Evolutionary conservation across 2,888 invertebrate genomes (phyloP), one percentile per base, ranked within the genome.

Genomic region (Drosophila macrospina): DNA sequence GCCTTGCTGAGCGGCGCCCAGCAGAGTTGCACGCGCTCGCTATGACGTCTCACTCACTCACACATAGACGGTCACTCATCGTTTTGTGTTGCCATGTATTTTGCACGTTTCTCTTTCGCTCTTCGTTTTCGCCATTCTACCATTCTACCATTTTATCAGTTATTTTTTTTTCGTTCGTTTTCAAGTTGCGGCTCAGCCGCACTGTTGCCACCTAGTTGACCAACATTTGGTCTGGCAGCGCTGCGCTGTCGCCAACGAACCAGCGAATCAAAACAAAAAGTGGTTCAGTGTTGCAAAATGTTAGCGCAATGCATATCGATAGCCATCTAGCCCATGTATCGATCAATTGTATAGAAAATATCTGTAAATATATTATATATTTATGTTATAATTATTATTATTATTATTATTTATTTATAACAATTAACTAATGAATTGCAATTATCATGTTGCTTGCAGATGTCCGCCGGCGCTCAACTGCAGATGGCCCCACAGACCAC

Each of bases 401-500:
- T n/a, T n/a, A 51, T 34, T n/a, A 2, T 28, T 13, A 59, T 32
- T 32, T n/a, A 16, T 47, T 30, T 16, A 32, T 30, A 20, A 3
- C 15, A 30, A 32, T 30, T 20, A 16, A 11, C 45, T 30, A 28
- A 39, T 45, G 32, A 61, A 75, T 39, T 20, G 30, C 56, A 64
- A 37, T 69, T 59, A 30, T 41, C 64, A 26, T 6, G 44, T 30
- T 39, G 15, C 30, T 90, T 89, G 90, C 94, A 97, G 97, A 97
- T 97, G 97, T 97, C 97, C 95, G 97, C 97, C 95, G 97, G 97
- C 94, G 96, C 97, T 94, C 97, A 97, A 95, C 95, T 97, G 96
- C 97, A 97, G 96, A 97, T 97, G 97, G 97, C 97, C 96, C 97
- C 97, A 94, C 97, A 97, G 95, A 96, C 96, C 93, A 96, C 96